Conservation (phyloP, 2,888 invertebrate species). For the Cheilosia impressa region DNA sequence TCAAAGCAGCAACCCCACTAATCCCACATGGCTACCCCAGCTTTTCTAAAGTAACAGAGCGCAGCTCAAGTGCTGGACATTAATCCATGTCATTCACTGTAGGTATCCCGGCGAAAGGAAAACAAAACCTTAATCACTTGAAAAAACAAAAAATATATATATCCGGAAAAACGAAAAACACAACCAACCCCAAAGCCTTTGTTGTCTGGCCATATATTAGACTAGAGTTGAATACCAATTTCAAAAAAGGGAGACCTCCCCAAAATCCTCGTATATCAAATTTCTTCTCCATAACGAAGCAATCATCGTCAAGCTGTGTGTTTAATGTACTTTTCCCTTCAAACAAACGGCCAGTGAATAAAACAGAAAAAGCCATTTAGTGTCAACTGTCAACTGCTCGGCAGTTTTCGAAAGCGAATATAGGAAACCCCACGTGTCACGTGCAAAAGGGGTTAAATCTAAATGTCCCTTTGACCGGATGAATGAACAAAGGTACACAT, state of each 20-base stretch:
- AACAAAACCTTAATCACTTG: neutral
- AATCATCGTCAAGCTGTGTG: constrained; percentile 31
- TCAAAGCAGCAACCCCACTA: neutral
- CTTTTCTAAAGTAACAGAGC: neutral
- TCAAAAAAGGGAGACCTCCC: constrained; percentile 10
- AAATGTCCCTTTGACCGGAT: constrained; percentile 68
- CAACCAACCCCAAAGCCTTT: constrained; percentile 35
- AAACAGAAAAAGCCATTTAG: constrained; percentile 59
- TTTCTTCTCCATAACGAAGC: constrained; percentile 39
- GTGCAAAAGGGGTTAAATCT: constrained; percentile 60
- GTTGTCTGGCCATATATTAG: constrained; percentile 40
- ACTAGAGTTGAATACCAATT: constrained; percentile 22
- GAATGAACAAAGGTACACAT: constrained; percentile 32
- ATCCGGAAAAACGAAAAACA: constrained; percentile 3
- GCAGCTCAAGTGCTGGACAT: neutral
- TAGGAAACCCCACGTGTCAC: constrained; percentile 64
- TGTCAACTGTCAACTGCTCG: constrained; percentile 71
- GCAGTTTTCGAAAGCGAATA: constrained; percentile 27
- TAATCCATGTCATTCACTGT: neutral
- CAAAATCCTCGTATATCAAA: constrained; percentile 41
- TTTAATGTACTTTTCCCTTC: constrained; percentile 26
- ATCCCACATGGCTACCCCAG: neutral
- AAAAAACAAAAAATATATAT: constrained; percentile 2
- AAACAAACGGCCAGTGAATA: constrained; percentile 48
- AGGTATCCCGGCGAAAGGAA: neutral